phyloP scores from a whole-genome alignment of 2,888 invertebrate genomes.

The Protula sp. region DNA sequence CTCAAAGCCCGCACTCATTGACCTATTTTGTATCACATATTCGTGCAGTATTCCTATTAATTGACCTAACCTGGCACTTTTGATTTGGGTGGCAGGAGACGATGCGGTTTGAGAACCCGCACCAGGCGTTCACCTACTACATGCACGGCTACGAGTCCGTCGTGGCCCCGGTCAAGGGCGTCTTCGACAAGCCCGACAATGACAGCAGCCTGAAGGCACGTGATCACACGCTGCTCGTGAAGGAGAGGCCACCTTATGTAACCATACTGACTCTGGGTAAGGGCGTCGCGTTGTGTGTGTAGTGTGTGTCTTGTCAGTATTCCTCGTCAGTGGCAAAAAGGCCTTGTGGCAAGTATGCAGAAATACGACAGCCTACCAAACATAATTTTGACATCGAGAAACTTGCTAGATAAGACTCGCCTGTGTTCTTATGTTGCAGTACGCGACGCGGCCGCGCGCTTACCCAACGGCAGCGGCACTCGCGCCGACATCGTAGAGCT shows the following conservation, averaged over 20 bases:
- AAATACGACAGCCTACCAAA: too few species aligned
- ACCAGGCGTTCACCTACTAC: slow-evolving; percentile 83
- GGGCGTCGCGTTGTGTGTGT: too few species aligned
- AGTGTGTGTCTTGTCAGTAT: too few species aligned
- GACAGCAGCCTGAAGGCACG: slow-evolving; percentile 61
- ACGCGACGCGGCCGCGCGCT: slow-evolving; percentile 85
- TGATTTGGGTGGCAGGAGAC: slow-evolving; percentile 62
- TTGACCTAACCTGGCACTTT: too few species aligned
- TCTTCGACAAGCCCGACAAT: slow-evolving; percentile 59
- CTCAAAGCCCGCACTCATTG: too few species aligned
- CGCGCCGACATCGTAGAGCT: slow-evolving; percentile 85
- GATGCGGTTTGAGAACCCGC: slow-evolving; percentile 78
- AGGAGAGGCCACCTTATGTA: slow-evolving; percentile 82
- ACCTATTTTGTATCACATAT: too few species aligned
- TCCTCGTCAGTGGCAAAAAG: too few species aligned
- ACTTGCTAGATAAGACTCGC: too few species aligned
- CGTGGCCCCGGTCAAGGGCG: slow-evolving; percentile 74
- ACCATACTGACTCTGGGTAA: slow-evolving; percentile 74
- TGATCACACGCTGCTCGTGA: slow-evolving; percentile 76
- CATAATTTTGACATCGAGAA: too few species aligned
- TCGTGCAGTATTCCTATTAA: too few species aligned
- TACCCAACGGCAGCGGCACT: slow-evolving; percentile 92
- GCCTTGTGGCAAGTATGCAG: too few species aligned
- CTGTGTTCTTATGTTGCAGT: slow-evolving; percentile 61
- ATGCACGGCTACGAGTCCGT: slow-evolving; percentile 81